Evolutionary conservation across 2,797 vertebrate species (phyloP).

Genomic region (Labeo calbasu): DNA sequence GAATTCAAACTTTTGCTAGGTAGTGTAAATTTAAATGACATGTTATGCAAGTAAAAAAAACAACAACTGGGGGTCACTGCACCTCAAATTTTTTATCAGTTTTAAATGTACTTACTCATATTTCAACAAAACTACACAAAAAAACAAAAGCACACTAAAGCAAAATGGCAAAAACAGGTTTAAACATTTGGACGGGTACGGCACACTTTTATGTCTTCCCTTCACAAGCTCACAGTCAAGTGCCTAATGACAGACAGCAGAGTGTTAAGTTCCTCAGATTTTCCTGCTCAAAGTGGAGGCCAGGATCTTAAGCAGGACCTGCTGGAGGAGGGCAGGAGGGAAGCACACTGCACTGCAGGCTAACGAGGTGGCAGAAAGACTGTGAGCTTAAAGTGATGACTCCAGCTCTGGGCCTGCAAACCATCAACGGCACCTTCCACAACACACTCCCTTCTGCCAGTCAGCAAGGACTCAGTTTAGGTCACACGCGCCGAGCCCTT

Average conservation of each 20-base stretch:
- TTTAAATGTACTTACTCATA: not conserved
- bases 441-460: conserved; percentile 61
- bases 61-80: not conserved
- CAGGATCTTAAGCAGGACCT: conserved; percentile 58
- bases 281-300: conserved; percentile 42
- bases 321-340: conserved; percentile 57
- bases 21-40: not conserved
- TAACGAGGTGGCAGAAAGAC: conserved; percentile 66
- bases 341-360: conserved; percentile 57
- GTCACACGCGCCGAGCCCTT: conserved; percentile 30
- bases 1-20: not conserved
- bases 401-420: conserved; percentile 63
- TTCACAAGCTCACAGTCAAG: conserved; percentile 44
- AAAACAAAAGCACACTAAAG: not conserved
- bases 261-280: conserved; percentile 50
- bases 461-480: conserved; percentile 54
- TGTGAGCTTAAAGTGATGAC: conserved; percentile 66
- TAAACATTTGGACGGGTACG: not conserved
- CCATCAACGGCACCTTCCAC: conserved; percentile 70
- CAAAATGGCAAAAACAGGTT: not conserved
- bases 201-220: conserved; percentile 28
- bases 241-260: conserved; percentile 41
- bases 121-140: not conserved
- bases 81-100: not conserved
- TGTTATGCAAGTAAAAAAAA: not conserved